Evolutionary conservation across 2,888 invertebrate species (phyloP).

Genomic region (Hydriomena furcata): DNA sequence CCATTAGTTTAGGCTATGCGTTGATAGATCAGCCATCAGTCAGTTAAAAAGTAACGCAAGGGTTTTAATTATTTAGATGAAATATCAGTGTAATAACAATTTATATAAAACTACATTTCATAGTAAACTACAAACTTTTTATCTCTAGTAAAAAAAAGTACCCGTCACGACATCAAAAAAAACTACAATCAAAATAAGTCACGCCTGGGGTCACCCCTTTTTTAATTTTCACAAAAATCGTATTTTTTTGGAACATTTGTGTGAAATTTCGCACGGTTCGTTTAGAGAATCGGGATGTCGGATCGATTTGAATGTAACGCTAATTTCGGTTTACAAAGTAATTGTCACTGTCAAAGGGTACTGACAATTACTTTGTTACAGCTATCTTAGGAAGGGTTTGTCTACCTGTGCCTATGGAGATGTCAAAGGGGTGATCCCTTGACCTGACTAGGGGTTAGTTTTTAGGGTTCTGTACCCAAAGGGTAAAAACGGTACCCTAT

Average conservation of each 20-base stretch:
- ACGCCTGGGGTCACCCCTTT: conserved; percentile 55
- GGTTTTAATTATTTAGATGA: too few relatives aligned
- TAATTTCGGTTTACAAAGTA: conserved; percentile 73
- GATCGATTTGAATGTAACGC: conserved; percentile 70
- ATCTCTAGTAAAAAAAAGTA: conserved; percentile 13
- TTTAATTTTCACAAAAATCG: conserved; percentile 42
- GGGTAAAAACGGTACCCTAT: too few relatives aligned
- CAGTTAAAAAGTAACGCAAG: too few relatives aligned
- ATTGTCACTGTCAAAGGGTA: conserved; percentile 64
- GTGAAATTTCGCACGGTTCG: conserved; percentile 79
- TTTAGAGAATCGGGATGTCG: conserved; percentile 64
- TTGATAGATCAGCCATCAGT: too few relatives aligned
- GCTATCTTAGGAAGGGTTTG: conserved; percentile 59
- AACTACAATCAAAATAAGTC: conserved; percentile 54
- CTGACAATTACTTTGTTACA: conserved; percentile 56
- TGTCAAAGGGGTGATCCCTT: conserved; percentile 68
- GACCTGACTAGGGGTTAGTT: conserved; percentile 62
- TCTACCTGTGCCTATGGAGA: conserved; percentile 65
- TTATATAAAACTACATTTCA: too few relatives aligned
- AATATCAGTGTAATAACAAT: too few relatives aligned
- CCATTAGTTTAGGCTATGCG: too few relatives aligned
- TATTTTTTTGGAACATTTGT: conserved; percentile 53
- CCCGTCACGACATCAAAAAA: conserved; percentile 34
- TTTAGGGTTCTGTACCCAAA: too few relatives aligned
- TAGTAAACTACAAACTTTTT: too few relatives aligned